These are phyloP conservation scores for Lithosia quadra DNA, from an alignment of 2,888 invertebrate genomes.

Conservation along the genomic window DNA sequence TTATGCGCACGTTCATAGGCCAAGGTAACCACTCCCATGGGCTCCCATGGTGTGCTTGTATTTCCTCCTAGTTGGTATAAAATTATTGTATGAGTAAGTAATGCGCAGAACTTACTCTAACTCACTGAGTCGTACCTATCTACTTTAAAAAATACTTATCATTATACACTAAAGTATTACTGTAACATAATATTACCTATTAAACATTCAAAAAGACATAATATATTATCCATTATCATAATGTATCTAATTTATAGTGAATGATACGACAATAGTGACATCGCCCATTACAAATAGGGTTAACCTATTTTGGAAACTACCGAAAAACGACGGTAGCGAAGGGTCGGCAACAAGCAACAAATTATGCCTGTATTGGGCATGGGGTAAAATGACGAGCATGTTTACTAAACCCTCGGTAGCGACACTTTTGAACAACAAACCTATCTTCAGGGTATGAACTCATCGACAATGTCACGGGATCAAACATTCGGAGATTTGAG, in stretches of 20 bases:
- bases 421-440: constrained; percentile 60
- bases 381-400: constrained; percentile 59
- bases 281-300: constrained; percentile 33
- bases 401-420: constrained; percentile 61
- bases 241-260: constrained; percentile 28
- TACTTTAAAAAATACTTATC: not conserved
- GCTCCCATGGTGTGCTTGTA: too few species aligned
- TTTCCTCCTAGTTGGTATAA: too few species aligned
- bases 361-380: constrained; percentile 62
- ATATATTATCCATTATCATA: constrained; percentile 6
- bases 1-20: too few species aligned
- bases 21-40: too few species aligned
- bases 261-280: constrained; percentile 10
- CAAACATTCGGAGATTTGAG: constrained; percentile 61
- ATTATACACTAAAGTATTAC: not conserved
- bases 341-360: constrained; percentile 59
- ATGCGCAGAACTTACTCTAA: too few species aligned
- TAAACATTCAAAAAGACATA: constrained; percentile 7
- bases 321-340: constrained; percentile 46
- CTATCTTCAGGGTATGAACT: constrained; percentile 58
- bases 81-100: too few species aligned
- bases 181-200: not conserved
- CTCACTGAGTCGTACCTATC: not conserved
- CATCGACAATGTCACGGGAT: constrained; percentile 63
- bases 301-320: constrained; percentile 33